phyloP scores from a whole-genome alignment of 1,140 invertebrate genomes.

The Pseudomyrmex sp. region DNA sequence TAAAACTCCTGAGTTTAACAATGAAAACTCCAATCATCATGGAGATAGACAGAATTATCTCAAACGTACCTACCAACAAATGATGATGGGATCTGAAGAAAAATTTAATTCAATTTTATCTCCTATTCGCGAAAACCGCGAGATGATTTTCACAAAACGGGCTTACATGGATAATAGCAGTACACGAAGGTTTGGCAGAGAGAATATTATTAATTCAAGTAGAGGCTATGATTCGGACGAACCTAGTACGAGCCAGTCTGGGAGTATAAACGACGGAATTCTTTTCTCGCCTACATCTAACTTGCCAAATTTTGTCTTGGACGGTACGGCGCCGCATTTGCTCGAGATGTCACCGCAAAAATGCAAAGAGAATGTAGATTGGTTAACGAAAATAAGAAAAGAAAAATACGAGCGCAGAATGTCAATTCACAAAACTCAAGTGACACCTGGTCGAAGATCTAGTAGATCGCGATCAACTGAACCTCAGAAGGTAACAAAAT shows the following conservation, averaged over 20 bases:
- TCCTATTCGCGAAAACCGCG: conserved; percentile 81
- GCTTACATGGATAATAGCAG: conserved; percentile 80
- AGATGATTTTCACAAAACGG: conserved; percentile 76
- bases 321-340: conserved; percentile 91
- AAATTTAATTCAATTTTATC: conserved; percentile 79
- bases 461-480: conserved; percentile 79
- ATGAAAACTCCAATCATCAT: conserved; percentile 10
- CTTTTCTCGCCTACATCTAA: conserved; percentile 89
- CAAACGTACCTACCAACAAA: conserved; percentile 79
- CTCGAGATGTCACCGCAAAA: conserved; percentile 89
- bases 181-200: conserved; percentile 73
- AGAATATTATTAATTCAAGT: conserved; percentile 44
- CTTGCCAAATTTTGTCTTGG: conserved; percentile 91
- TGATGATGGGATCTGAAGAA: conserved; percentile 69
- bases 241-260: conserved; percentile 73
- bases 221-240: conserved; percentile 76
- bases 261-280: conserved; percentile 37
- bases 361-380: conserved; percentile 88
- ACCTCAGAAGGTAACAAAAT: conserved; percentile 70
- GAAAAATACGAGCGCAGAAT: conserved; percentile 82
- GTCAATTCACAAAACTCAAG: conserved; percentile 72
- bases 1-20: conserved; percentile 53
- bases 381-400: conserved; percentile 89
- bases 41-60: neutral
- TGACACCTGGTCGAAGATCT: conserved; percentile 72